These are phyloP conservation scores for Alosa sapidissima DNA, from an alignment of 2,797 vertebrate species.

Conservation along the genomic window DNA sequence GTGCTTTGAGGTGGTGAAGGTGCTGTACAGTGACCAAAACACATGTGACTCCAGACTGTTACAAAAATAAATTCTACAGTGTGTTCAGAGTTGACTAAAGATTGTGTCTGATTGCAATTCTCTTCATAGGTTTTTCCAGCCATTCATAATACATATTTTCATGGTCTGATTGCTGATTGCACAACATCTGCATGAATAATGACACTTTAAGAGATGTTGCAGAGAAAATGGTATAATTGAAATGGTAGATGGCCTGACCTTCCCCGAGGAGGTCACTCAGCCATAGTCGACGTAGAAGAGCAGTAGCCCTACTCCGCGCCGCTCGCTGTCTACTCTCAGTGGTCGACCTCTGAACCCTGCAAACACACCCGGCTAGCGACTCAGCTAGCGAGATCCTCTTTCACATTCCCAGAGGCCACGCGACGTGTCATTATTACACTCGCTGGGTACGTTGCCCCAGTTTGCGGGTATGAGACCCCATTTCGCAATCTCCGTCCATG, in stretches of 20 bases:
- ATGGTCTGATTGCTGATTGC: slow-evolving; percentile 64
- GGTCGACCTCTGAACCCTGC: background rate
- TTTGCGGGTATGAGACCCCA: background rate
- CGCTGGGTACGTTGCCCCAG: background rate
- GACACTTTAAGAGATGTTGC: slow-evolving; percentile 55
- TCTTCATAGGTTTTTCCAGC: slow-evolving; percentile 50
- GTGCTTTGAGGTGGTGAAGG: too few species aligned
- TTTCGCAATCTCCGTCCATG: background rate
- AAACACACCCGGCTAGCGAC: background rate
- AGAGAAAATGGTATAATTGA: slow-evolving; percentile 49
- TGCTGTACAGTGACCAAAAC: too few species aligned
- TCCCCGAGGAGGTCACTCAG: background rate
- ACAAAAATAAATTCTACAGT: too few species aligned
- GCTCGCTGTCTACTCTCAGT: background rate
- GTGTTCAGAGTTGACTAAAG: background rate
- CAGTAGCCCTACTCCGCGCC: background rate
- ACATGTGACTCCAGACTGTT: too few species aligned
- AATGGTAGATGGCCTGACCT: slow-evolving; percentile 56
- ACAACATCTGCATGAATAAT: slow-evolving; percentile 65
- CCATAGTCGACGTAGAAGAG: background rate
- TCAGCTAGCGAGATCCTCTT: background rate
- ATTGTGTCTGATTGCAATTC: slow-evolving; percentile 59
- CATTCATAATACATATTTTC: slow-evolving; percentile 56
- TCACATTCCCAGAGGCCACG: background rate
- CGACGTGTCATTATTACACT: background rate